Base-by-base conservation (phyloP, 2,113 vertebrate species). In the Marmota monax region DNA sequence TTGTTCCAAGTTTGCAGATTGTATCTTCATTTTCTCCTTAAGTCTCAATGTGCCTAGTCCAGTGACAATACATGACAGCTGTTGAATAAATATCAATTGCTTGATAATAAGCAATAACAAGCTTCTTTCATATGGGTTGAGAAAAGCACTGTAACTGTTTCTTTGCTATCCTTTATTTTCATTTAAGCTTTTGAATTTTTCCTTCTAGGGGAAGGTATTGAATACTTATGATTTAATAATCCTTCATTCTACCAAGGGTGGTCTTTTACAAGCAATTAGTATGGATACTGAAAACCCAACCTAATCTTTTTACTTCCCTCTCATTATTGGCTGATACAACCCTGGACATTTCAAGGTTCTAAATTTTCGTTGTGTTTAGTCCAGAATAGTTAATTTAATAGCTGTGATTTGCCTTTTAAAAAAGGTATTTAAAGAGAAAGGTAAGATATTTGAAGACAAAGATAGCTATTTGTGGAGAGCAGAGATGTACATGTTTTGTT, bases 401-500 rank as follows among this genome's bases (percentile, higher is more conserved):
- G 11, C 34, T 85, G 13, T 79, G 85, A 79, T 76, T 34, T 89
- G 56, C 72, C 87, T 88, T 80, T 95, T 90, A 4, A 0, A 34
- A 77, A 84, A 20, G 2, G 2, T 63, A 53, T 92, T 90, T 95
- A 34, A 95, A 91, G 23, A 82, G 45, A 90, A 93, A 95, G 5
- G 63, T 92, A 93, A 74, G 25, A 69, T 79, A 42, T 84, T 85
- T 95, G 74, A 97, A 95, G 32, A 73, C 20, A 94, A 93, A 88
- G 72, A 84, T 6, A 69, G 48, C 45, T 13, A 97, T 86, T 92
- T 70, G 17, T 83, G 63, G 45, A 90, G 91, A 94, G 74, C 17
- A 97, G 91, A 97, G n/a, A 92, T 95, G 90, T 79, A 90, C 95
- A 90, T 79, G 22, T 13, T 97, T 88, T 39, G 39, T 39, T 39